Conservation (phyloP, 2,797 vertebrate genomes). For the Neoniphon sammara region DNA sequence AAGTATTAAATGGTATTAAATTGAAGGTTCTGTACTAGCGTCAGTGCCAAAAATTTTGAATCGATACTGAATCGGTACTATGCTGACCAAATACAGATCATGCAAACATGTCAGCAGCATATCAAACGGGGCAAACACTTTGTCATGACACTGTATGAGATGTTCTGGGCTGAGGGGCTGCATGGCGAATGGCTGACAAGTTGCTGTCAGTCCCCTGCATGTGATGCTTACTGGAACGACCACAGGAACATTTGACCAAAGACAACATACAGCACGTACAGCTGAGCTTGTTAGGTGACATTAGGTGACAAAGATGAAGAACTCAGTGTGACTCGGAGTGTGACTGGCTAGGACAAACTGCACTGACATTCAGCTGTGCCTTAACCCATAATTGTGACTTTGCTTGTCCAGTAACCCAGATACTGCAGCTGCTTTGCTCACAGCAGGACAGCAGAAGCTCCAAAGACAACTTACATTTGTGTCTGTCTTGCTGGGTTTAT, state of each 20-base stretch:
- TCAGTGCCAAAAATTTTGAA: too few relatives aligned
- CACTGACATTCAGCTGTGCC: slow-evolving; percentile 32
- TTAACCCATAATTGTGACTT: slow-evolving; percentile 23
- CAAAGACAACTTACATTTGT: not conserved
- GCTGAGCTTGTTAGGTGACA: slow-evolving; percentile 18
- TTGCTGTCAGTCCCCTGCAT: not conserved
- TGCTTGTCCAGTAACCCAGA: slow-evolving; percentile 17
- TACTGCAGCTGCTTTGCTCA: slow-evolving; percentile 22
- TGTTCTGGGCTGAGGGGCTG: not conserved
- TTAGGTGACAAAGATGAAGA: not conserved
- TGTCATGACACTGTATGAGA: not conserved
- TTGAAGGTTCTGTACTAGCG: too few relatives aligned
- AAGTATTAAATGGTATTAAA: too few relatives aligned
- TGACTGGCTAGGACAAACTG: slow-evolving; percentile 19
- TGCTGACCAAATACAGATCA: too few relatives aligned
- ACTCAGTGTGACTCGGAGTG: not conserved
- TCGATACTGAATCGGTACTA: too few relatives aligned
- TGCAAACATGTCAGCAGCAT: not conserved
- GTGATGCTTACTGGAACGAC: not conserved
- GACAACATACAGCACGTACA: not conserved
- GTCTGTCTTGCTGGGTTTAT: slow-evolving; percentile 1
- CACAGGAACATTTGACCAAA: not conserved
- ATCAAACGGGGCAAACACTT: not conserved
- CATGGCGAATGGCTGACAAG: too few relatives aligned
- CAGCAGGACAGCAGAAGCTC: slow-evolving; percentile 12